phyloP scores from a whole-genome alignment of 2,113 vertebrate species.

The Semnornis frantzii region DNA sequence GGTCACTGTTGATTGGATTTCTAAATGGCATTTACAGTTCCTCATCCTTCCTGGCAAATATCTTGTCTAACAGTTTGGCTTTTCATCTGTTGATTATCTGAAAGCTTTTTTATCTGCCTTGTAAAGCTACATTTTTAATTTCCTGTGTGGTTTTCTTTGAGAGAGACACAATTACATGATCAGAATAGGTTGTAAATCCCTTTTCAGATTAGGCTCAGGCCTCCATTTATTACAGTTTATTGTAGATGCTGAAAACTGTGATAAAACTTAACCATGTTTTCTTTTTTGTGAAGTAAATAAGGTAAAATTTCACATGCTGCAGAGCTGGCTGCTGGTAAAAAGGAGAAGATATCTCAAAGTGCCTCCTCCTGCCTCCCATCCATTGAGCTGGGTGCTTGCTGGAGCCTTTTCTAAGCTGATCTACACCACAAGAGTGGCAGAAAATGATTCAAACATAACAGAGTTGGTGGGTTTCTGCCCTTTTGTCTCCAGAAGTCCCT shows the following conservation, averaged over 20 bases:
- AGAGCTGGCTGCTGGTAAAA: not conserved
- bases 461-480: not conserved
- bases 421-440: not conserved
- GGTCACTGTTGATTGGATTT: constrained; percentile 30
- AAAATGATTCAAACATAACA: not conserved
- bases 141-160: not conserved
- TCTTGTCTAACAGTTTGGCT: not conserved
- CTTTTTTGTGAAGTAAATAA: not conserved
- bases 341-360: not conserved
- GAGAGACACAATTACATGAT: not conserved
- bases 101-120: not conserved
- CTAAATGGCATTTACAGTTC: not conserved
- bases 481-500: too few species aligned
- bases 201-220: not conserved
- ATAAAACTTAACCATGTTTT: not conserved
- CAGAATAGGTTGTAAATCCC: not conserved
- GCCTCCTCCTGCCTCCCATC: not conserved
- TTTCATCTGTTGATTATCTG: not conserved
- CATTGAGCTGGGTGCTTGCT: not conserved
- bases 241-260: not conserved
- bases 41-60: not conserved
- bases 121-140: constrained; percentile 30
- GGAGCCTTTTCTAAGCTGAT: constrained; percentile 10
- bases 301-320: not conserved
- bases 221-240: not conserved